Conservation (phyloP, 2,888 invertebrate genomes). For the Cheilosia vulpina region DNA sequence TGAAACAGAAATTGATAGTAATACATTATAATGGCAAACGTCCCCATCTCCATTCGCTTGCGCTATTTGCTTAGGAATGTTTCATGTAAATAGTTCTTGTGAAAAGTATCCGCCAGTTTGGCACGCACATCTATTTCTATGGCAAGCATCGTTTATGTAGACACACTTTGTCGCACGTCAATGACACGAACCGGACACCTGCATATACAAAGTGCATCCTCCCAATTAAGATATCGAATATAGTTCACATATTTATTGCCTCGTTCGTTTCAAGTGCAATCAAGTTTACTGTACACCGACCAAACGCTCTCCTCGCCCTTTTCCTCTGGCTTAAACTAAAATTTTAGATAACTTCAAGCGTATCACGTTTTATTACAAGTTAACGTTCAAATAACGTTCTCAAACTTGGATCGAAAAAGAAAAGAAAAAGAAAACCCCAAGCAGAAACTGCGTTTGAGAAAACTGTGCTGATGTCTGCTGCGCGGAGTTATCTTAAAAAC, state of each 20-base stretch:
- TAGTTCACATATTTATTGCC: slow-evolving; percentile 45
- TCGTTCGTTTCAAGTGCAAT: slow-evolving; percentile 44
- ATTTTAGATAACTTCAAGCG: slow-evolving; percentile 71
- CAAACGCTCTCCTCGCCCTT: background rate
- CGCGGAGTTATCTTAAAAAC: slow-evolving; percentile 65
- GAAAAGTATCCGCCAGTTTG: background rate
- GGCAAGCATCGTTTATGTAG: background rate
- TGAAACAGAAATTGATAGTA: background rate
- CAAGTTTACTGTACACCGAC: slow-evolving; percentile 14
- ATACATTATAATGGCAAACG: background rate
- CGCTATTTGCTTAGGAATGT: background rate
- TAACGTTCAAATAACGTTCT: slow-evolving; percentile 64
- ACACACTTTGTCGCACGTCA: slow-evolving; percentile 19
- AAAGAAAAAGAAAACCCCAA: background rate
- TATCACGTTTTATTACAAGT: slow-evolving; percentile 71
- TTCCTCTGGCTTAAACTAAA: slow-evolving; percentile 17
- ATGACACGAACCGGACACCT: slow-evolving; percentile 27
- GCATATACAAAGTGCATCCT: slow-evolving; percentile 55
- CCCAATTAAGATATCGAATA: slow-evolving; percentile 67
- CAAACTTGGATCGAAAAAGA: slow-evolving; percentile 38
- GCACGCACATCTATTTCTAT: no score
- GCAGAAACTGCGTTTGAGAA: slow-evolving; percentile 1
- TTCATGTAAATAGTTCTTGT: background rate
- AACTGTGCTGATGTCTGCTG: slow-evolving; percentile 40
- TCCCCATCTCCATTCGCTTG: background rate